These are phyloP conservation scores for Loris lydekkerianus DNA, from an alignment of 2,797 vertebrate genomes.

Conservation along the genomic window DNA sequence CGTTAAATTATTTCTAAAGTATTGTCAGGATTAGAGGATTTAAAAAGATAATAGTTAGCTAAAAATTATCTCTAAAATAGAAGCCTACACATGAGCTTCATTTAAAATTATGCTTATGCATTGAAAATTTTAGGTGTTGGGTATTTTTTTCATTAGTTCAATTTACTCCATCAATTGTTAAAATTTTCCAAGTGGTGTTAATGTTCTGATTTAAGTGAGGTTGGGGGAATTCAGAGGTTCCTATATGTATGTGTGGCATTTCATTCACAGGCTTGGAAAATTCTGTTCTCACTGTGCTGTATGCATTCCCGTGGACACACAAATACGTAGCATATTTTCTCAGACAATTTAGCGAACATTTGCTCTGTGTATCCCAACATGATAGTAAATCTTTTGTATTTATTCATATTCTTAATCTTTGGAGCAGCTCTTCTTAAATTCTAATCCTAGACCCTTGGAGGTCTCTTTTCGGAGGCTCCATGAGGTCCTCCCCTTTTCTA, in stretches of 20 bases:
- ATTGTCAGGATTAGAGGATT: conserved; percentile 39
- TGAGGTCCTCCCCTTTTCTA: background rate
- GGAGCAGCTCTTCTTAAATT: background rate
- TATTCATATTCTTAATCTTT: background rate
- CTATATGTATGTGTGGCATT: background rate
- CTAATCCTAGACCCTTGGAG: background rate
- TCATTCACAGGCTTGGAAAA: background rate
- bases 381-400: background rate
- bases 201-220: background rate
- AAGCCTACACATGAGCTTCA: background rate
- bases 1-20: conserved; percentile 33
- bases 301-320: background rate
- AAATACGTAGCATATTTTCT: background rate
- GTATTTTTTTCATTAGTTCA: background rate
- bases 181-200: background rate
- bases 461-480: background rate
- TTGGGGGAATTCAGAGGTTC: background rate
- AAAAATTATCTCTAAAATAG: conserved; percentile 4
- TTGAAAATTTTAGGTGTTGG: background rate
- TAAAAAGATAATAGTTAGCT: conserved; percentile 42
- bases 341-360: background rate
- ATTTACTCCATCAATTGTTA: background rate
- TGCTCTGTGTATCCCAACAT: background rate
- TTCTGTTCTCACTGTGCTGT: background rate
- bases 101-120: background rate